Percentiles rank a stretch among this genome's conserved stretches.
Evolutionary conservation across 2,888 invertebrate species (phyloP).

Genomic region (Saturnia japonica): DNA sequence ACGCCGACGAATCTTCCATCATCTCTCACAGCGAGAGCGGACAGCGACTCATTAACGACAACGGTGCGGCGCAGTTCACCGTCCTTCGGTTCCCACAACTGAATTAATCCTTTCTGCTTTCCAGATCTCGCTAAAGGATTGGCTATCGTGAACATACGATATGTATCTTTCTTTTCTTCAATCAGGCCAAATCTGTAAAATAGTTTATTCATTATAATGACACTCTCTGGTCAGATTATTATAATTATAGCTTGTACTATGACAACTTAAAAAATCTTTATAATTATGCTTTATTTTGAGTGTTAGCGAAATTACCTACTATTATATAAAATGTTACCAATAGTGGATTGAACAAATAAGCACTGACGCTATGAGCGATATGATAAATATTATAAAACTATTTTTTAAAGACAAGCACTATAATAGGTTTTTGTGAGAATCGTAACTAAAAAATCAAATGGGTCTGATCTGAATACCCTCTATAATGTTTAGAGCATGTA

Average conservation of each 20-base stretch:
- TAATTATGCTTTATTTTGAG: too few relatives aligned
- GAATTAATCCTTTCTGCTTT: conserved; percentile 87
- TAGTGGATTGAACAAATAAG: too few relatives aligned
- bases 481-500: too few relatives aligned
- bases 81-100: conserved; percentile 86
- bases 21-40: conserved; percentile 93
- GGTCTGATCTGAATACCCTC: too few relatives aligned
- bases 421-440: too few relatives aligned
- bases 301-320: too few relatives aligned
- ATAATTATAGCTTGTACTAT: background rate
- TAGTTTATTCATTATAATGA: background rate
- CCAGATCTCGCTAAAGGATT: conserved; percentile 90
- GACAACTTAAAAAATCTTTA: too few relatives aligned
- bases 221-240: background rate
- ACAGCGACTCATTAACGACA: conserved; percentile 87
- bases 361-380: too few relatives aligned
- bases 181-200: conserved; percentile 85
- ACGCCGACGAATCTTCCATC: conserved; percentile 96
- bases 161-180: conserved; percentile 84
- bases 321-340: too few relatives aligned
- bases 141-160: conserved; percentile 88
- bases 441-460: too few relatives aligned
- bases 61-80: conserved; percentile 82
- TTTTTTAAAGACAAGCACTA: too few relatives aligned
- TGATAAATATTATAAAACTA: too few relatives aligned